Evolutionary conservation across 2,888 invertebrate species (phyloP).

Genomic region (Sinelater perroti): DNA sequence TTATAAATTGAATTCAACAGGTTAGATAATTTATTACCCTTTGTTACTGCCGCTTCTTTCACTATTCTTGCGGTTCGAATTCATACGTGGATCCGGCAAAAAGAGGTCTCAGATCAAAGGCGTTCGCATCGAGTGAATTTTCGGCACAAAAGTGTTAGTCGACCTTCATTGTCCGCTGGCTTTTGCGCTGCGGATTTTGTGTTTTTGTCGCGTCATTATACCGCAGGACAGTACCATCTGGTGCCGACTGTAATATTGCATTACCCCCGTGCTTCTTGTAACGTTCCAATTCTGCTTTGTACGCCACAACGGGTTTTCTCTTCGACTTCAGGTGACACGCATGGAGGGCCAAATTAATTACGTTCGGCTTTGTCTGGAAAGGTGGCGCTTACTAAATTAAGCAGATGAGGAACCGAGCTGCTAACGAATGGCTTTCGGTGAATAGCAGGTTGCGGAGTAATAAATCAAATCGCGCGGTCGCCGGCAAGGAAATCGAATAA

Average conservation of each 20-base stretch:
- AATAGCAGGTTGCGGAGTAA: constrained; percentile 17
- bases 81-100: not conserved
- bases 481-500: constrained; percentile 14
- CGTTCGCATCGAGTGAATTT: no score
- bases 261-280: no score
- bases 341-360: constrained; percentile 11
- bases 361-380: not conserved
- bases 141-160: no score
- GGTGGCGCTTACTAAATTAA: constrained; percentile 8
- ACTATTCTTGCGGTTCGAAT: not conserved
- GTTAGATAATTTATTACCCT: constrained; percentile 16
- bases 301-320: not conserved
- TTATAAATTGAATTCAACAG: constrained; percentile 26
- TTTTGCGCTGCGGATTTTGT: no score
- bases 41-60: constrained; percentile 8
- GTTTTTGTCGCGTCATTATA: no score
- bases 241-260: no score
- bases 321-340: no score
- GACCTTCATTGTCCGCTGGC: no score
- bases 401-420: not conserved
- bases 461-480: constrained; percentile 14
- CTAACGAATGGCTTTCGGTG: constrained; percentile 4
- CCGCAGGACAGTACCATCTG: no score
- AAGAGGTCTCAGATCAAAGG: no score
- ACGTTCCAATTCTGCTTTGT: not conserved